A percentile compares a stretch with the other conserved stretches of the same genome.
phyloP scores from a whole-genome alignment of 2,888 invertebrate genomes.

The Hirtodrosophila alboralis region DNA sequence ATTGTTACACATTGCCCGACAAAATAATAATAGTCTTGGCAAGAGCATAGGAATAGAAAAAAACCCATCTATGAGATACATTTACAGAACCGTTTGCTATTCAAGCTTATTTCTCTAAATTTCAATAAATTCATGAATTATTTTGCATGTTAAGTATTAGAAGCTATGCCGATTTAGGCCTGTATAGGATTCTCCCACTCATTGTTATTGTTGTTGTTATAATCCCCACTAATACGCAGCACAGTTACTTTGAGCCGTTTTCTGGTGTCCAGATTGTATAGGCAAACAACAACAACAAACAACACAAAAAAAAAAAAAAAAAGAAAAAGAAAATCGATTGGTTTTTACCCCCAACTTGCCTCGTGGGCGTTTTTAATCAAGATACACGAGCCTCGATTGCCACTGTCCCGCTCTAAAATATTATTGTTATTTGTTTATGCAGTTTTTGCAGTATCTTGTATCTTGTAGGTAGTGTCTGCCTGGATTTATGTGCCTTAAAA shows the following conservation, averaged over 20 bases:
- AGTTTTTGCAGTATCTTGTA: slow-evolving; percentile 4
- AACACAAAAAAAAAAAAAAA: neutral
- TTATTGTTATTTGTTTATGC: slow-evolving; percentile 64
- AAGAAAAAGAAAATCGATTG: slow-evolving; percentile 40
- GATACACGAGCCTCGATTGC: slow-evolving; percentile 48
- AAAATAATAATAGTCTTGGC: no score
- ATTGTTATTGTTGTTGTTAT: slow-evolving; percentile 31
- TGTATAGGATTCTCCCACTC: neutral
- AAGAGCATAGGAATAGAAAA: neutral
- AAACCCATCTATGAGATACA: slow-evolving; percentile 35
- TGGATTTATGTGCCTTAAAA: slow-evolving; percentile 45
- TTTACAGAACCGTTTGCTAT: slow-evolving; percentile 19
- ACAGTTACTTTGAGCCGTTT: slow-evolving; percentile 47
- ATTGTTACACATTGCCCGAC: no score
- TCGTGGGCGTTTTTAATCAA: slow-evolving; percentile 65
- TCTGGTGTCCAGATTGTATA: slow-evolving; percentile 43
- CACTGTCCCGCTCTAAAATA: slow-evolving; percentile 49
- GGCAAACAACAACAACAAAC: slow-evolving; percentile 15
- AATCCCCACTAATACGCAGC: slow-evolving; percentile 59
- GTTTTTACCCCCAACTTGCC: slow-evolving; percentile 20
- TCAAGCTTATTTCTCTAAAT: slow-evolving; percentile 64
- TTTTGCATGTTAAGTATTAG: slow-evolving; percentile 63
- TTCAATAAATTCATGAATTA: slow-evolving; percentile 78
- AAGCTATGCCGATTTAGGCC: slow-evolving; percentile 24
- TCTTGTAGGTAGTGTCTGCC: slow-evolving; percentile 14